phyloP scores from a whole-genome alignment of 2,888 invertebrate species.

The Orchesella flavescens region DNA sequence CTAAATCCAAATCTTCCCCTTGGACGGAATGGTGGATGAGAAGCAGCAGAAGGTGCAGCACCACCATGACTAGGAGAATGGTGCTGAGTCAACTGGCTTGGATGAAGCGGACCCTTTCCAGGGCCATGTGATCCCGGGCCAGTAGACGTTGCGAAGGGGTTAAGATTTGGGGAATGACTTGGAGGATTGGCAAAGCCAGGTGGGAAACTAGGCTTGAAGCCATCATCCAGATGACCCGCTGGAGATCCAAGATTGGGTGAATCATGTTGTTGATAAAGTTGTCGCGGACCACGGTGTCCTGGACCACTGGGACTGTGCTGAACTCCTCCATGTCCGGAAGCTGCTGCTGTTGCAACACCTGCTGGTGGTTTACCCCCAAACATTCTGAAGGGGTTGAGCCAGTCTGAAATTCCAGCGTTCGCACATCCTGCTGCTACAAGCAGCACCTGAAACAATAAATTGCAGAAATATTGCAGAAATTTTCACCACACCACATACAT shows the following conservation, averaged over 20 bases:
- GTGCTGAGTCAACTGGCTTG: conserved; percentile 43
- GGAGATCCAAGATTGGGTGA: conserved; percentile 45
- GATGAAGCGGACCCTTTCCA: conserved; percentile 48
- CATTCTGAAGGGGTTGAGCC: conserved; percentile 51
- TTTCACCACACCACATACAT: neutral
- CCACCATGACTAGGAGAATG: conserved; percentile 9
- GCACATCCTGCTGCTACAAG: conserved; percentile 58
- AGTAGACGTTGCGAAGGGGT: conserved; percentile 54
- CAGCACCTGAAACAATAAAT: conserved; percentile 38
- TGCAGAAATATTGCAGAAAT: neutral
- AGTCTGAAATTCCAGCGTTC: conserved; percentile 53
- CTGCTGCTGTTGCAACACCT: conserved; percentile 6
- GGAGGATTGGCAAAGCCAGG: conserved; percentile 58
- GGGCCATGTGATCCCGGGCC: conserved; percentile 32
- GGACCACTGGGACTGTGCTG: conserved; percentile 38
- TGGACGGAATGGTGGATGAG: conserved; percentile 9
- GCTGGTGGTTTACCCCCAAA: conserved; percentile 39
- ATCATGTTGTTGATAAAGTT: conserved; percentile 12
- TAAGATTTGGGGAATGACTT: conserved; percentile 58
- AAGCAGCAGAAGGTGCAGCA: neutral
- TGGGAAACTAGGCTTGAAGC: conserved; percentile 56
- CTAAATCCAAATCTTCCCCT: conserved; percentile 27
- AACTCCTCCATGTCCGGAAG: neutral
- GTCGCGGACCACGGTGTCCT: conserved; percentile 37
- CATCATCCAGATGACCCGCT: conserved; percentile 52